These are phyloP conservation scores for Thaumetopoea pityocampa DNA, from an alignment of 1,140 invertebrate genomes.

Conservation along the genomic window DNA sequence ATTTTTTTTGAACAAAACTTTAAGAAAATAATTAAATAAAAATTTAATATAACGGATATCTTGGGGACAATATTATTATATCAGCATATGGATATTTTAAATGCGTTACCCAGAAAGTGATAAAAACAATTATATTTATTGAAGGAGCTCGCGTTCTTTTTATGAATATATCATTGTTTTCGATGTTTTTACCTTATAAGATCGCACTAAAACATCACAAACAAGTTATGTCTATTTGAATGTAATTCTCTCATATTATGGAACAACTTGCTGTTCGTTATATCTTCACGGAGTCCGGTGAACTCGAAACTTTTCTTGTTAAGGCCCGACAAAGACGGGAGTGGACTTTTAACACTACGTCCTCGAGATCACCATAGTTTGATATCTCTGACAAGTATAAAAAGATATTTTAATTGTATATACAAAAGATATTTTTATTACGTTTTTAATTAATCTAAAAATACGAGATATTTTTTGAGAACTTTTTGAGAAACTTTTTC, in stretches of 20 bases:
- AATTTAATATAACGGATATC: too few species aligned
- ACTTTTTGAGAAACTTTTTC: too few species aligned
- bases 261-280: constrained; percentile 5
- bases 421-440: neutral
- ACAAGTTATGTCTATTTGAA: constrained; percentile 1
- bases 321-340: constrained; percentile 10
- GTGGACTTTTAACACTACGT: constrained; percentile 11
- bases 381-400: constrained; percentile 8
- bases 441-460: neutral
- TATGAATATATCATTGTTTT: too few species aligned
- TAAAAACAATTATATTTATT: too few species aligned
- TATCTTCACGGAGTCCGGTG: constrained; percentile 10
- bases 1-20: too few species aligned
- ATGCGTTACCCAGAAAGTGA: too few species aligned
- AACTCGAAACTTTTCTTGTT: constrained; percentile 17
- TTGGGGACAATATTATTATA: too few species aligned
- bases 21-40: too few species aligned
- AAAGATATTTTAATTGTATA: constrained; percentile 9
- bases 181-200: neutral
- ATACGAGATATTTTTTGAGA: neutral
- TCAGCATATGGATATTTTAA: too few species aligned
- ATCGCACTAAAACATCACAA: neutral
- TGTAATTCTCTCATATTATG: constrained; percentile 6
- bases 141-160: too few species aligned
- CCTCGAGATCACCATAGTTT: constrained; percentile 4